Conservation (phyloP, 2,888 invertebrate species). For the Chaitophorus viminalis region DNA sequence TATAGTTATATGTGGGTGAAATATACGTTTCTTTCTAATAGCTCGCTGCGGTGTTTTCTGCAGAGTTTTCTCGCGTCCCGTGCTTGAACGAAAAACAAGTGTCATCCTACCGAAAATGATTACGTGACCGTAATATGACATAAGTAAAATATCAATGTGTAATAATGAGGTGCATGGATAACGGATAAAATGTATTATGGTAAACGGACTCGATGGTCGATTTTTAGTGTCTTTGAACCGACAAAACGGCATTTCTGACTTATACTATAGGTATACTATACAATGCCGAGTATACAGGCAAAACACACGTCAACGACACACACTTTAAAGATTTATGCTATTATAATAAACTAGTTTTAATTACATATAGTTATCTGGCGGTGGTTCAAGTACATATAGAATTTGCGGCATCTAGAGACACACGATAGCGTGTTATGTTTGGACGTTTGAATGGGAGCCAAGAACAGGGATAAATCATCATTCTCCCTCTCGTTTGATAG, state of each 20-base stretch:
- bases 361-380: slow-evolving; percentile 57
- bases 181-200: slow-evolving; percentile 40
- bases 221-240: slow-evolving; percentile 35
- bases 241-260: slow-evolving; percentile 45
- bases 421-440: background rate
- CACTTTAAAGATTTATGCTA: slow-evolving; percentile 53
- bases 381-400: slow-evolving; percentile 49
- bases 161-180: background rate
- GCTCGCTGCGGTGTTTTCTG: background rate
- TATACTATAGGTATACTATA: too few relatives aligned
- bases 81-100: too few relatives aligned
- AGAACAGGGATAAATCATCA: slow-evolving; percentile 19
- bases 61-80: background rate
- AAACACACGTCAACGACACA: slow-evolving; percentile 48
- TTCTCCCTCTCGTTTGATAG: slow-evolving; percentile 29
- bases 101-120: too few relatives aligned
- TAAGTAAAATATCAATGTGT: too few relatives aligned
- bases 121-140: too few relatives aligned
- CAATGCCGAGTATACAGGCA: slow-evolving; percentile 7
- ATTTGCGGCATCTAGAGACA: slow-evolving; percentile 16
- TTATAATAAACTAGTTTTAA: slow-evolving; percentile 59
- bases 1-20: too few relatives aligned
- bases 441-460: slow-evolving; percentile 52
- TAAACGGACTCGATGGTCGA: slow-evolving; percentile 43
- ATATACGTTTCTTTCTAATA: background rate